A percentile compares a stretch with the other conserved stretches of the same genome.
These are phyloP conservation scores for Crotalus tigris DNA, from an alignment of 2,113 vertebrate species.

Conservation along the genomic window DNA sequence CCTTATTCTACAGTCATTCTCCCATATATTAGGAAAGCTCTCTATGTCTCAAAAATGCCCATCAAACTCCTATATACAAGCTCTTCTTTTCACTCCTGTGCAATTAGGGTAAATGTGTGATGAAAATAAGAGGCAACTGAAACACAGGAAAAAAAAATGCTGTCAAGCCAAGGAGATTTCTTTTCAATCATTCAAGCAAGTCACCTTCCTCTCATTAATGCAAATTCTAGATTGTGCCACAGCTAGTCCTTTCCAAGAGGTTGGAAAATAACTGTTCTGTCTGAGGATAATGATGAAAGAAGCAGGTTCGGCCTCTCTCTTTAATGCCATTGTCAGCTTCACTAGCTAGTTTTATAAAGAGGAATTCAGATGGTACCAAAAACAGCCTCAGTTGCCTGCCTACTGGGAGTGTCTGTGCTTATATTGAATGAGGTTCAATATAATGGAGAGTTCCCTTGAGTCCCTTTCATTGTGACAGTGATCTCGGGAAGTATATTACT, in stretches of 20 bases:
- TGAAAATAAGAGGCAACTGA: background rate
- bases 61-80: background rate
- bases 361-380: background rate
- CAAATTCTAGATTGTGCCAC: background rate
- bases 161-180: background rate
- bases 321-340: conserved; percentile 30
- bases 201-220: background rate
- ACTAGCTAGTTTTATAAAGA: conserved; percentile 29
- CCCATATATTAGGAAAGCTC: background rate
- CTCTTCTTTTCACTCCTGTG: background rate
- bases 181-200: background rate
- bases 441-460: conserved; percentile 55
- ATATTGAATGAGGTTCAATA: conserved; percentile 33
- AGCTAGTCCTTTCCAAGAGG: background rate
- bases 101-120: background rate
- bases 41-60: background rate
- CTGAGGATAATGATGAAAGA: background rate
- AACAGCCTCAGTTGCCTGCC: conserved; percentile 40
- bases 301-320: background rate
- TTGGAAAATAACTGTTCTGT: background rate
- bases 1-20: background rate
- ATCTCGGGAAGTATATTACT: conserved; percentile 49
- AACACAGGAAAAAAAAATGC: background rate
- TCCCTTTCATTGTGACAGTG: conserved; percentile 45
- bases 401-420: conserved; percentile 54